Evolutionary conservation across 2,113 vertebrate genomes (phyloP), one percentile per base, ranked within the genome.

Genomic region (Sardina pilchardus): DNA sequence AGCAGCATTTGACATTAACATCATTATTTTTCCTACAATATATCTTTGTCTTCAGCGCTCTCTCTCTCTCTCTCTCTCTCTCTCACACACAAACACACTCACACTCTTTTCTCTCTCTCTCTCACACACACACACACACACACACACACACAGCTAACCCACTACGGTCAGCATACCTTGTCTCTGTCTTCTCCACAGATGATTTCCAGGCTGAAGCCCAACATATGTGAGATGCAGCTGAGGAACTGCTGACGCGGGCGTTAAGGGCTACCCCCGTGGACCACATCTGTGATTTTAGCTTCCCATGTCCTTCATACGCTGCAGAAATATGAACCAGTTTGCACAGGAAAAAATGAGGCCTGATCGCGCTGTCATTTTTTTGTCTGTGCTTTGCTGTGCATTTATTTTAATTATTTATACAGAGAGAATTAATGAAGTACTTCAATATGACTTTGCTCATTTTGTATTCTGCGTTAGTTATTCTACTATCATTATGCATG

Each of bases 251-350:
- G 95, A 94, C 90, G 90, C 88, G 48, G 81, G 88, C 86, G 91
- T 91, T 92, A 93, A 91, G 88, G 85, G 88, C 92, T 94, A 91
- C 94, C 93, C 93, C 94, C 87, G 92, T 90, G 87, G 94, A 93
- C 93, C 93, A 94, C 94, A 95, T 95, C 94, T 95, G 94, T 92
- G 94, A 92, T 93, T 91, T 86, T 88, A 92, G 93, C 87, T 91
- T 90, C 89, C 83, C 81, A 85, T 88, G 50, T 44, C 67, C 81
- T 86, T 75, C 50, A 21, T 85, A 83, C 87, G 86, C 90, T 34
- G 30, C 71, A 78, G 19, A 78, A 30, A 78, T 19, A 78, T 78
- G 71, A 78, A 34, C 71, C 71, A 78, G 63, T 78, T 78, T 78
- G 30, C 14, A 34, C 10, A 34, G 26, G 30, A 34, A 34, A 34